A percentile compares a stretch with the other conserved stretches of the same genome.
These are phyloP conservation scores for Phaethornis superciliosus DNA, from an alignment of 2,113 vertebrate genomes.

Conservation along the genomic window DNA sequence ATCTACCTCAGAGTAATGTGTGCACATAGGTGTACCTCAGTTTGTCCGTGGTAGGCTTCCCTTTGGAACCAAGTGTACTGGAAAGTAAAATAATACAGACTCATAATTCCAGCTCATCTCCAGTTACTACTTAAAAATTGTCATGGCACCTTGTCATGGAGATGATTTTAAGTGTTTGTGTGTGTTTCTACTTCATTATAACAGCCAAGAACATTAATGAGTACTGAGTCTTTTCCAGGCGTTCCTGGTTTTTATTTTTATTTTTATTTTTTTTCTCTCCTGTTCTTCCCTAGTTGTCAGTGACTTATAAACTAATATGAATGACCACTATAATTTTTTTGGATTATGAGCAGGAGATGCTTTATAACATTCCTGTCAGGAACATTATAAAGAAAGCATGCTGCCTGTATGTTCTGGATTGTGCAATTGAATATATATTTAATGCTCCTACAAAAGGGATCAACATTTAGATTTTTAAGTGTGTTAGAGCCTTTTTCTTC, in stretches of 20 bases:
- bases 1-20: not conserved
- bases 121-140: not conserved
- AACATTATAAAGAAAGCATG: not conserved
- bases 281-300: not conserved
- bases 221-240: not conserved
- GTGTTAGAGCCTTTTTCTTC: slow-evolving; percentile 6
- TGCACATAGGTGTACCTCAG: not conserved
- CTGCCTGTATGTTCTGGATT: not conserved
- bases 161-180: not conserved
- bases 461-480: slow-evolving; percentile 30
- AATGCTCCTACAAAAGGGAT: not conserved
- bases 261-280: not conserved
- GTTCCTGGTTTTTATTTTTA: not conserved
- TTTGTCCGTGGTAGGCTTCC: not conserved
- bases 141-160: not conserved
- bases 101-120: not conserved
- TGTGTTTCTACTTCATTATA: not conserved
- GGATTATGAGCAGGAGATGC: not conserved
- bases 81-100: not conserved
- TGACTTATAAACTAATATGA: not conserved
- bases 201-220: fast-evolving
- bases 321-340: not conserved
- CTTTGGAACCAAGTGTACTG: not conserved
- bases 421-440: not conserved
- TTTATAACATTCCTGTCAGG: not conserved